Conservation (phyloP, 2,113 vertebrate genomes). For the Sceloporus tristichus region DNA sequence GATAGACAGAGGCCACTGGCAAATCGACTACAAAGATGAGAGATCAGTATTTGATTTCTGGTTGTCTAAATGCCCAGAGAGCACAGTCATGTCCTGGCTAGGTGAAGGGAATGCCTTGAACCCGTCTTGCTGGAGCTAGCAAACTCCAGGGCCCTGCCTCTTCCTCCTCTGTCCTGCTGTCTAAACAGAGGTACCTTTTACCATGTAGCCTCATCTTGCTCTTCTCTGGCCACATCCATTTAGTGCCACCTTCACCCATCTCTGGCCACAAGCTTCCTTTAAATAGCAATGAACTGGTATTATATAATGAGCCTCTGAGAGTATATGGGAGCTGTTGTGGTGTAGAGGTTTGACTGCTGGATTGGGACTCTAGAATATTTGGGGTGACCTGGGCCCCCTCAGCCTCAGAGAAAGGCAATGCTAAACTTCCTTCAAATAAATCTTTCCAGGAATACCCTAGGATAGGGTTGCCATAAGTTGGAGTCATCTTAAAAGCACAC, state of each 20-base stretch:
- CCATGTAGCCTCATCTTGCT: too few relatives aligned
- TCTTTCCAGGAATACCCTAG: too few relatives aligned
- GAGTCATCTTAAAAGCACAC: too few relatives aligned
- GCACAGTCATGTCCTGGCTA: neutral
- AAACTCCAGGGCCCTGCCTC: neutral
- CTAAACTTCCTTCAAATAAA: too few relatives aligned
- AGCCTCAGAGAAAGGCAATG: too few relatives aligned
- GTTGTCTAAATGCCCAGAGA: neutral
- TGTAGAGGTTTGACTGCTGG: too few relatives aligned
- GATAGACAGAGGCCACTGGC: constrained; percentile 56
- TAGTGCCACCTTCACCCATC: too few relatives aligned
- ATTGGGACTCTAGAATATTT: too few relatives aligned
- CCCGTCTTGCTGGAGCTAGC: neutral
- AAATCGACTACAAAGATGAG: constrained; percentile 36
- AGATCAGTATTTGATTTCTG: constrained; percentile 20
- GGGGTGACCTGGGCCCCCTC: too few relatives aligned
- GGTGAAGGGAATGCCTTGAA: neutral
- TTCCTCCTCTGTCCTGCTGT: neutral
- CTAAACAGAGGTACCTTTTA: neutral
- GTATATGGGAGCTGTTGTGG: too few relatives aligned
- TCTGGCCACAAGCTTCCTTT: neutral
- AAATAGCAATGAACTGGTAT: neutral
- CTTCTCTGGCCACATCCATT: neutral
- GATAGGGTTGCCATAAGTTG: too few relatives aligned
- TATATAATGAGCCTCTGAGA: neutral